Conservation (phyloP, 1,140 invertebrate species). For the Drosophila truncata region DNA sequence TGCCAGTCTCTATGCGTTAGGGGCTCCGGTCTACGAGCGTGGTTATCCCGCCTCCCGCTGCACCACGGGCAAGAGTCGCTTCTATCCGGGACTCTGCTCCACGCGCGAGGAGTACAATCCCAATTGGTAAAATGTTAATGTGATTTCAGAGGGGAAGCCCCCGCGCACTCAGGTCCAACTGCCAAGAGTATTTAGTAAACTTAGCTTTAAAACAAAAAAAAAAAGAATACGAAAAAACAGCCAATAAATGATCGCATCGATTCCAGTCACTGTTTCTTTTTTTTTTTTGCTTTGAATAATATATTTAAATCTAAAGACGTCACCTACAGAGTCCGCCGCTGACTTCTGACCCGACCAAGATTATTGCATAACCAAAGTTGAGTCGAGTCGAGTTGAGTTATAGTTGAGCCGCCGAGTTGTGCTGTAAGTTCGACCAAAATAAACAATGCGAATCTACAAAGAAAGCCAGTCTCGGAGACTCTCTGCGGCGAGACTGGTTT, state of each 20-base stretch:
- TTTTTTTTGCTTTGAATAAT: conserved; percentile 21
- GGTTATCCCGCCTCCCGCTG: conserved; percentile 66
- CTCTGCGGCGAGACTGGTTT: conserved; percentile 33
- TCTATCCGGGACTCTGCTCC: conserved; percentile 81
- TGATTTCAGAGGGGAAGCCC: conserved; percentile 27
- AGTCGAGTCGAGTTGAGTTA: conserved; percentile 12
- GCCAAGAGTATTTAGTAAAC: conserved; percentile 51
- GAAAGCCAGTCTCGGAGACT: conserved; percentile 22
- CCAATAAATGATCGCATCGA: conserved; percentile 58
- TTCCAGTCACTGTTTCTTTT: conserved; percentile 5
- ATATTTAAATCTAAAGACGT: conserved; percentile 27
- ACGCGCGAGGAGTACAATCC: conserved; percentile 71
- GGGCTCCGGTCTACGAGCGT: conserved; percentile 65
- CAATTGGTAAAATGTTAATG: conserved; percentile 56
- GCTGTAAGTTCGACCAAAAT: conserved; percentile 39
- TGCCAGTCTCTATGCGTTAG: conserved; percentile 74
- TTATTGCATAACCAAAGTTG: conserved; percentile 34
- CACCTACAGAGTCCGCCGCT: conserved; percentile 3
- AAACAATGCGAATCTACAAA: conserved; percentile 39
- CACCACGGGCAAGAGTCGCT: conserved; percentile 69
- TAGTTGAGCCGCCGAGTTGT: conserved; percentile 9
- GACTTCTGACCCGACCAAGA: conserved; percentile 36
- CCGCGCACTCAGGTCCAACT: conserved; percentile 58
- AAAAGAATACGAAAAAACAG: conserved; percentile 14
- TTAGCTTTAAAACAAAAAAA: conserved; percentile 23